Conservation (phyloP, 2,797 vertebrate genomes). For the Clarias pachynema region DNA sequence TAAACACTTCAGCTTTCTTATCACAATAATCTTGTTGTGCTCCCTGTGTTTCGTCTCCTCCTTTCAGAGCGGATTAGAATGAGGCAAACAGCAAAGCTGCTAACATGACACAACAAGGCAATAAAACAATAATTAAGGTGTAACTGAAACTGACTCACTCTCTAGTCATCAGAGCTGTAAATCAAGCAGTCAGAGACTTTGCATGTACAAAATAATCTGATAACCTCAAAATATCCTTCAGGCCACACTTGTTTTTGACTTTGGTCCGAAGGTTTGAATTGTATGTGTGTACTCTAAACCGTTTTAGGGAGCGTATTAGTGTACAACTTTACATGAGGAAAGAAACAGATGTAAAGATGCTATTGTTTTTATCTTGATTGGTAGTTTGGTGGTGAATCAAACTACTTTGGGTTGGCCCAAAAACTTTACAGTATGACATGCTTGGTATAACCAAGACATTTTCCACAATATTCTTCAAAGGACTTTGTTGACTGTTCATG, state of each 20-base stretch:
- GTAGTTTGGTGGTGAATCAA: too few relatives aligned
- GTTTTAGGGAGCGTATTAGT: too few relatives aligned
- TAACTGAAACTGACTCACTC: constrained; percentile 14
- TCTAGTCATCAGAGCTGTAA: constrained; percentile 4
- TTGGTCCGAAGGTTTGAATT: background rate
- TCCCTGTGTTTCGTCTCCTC: constrained; percentile 13
- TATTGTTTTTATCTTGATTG: too few relatives aligned
- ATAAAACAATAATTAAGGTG: constrained; percentile 24
- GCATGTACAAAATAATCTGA: background rate
- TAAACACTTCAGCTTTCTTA: constrained; percentile 24
- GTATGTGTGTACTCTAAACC: too few relatives aligned
- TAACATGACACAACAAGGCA: constrained; percentile 29
- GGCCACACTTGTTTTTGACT: background rate
- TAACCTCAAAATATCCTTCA: background rate
- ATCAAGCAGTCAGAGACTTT: constrained; percentile 10
- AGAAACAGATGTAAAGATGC: too few relatives aligned
- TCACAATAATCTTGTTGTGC: constrained; percentile 39
- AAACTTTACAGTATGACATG: too few relatives aligned
- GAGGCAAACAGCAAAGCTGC: constrained; percentile 13
- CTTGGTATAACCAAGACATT: too few relatives aligned
- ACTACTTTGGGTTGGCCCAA: too few relatives aligned
- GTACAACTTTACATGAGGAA: too few relatives aligned
- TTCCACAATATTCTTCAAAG: too few relatives aligned
- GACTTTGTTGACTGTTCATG: too few relatives aligned
- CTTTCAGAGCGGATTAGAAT: constrained; percentile 29